A percentile compares a stretch with the other conserved stretches of the same genome.
Evolutionary conservation across 2,113 vertebrate species (phyloP).

Genomic region (Catharus fuscescens): DNA sequence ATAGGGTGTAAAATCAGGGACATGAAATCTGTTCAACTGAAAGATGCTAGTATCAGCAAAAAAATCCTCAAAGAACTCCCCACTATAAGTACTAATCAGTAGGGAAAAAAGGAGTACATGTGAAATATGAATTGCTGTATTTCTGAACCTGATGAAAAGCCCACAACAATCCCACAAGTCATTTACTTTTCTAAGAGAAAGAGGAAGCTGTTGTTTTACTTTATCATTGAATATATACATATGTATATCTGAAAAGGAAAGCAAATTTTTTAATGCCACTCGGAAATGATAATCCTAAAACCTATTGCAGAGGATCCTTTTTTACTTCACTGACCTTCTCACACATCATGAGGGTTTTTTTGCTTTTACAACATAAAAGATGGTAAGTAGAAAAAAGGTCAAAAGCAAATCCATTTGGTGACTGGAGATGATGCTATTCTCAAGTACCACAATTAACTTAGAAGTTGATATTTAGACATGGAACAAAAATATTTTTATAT

Average conservation of each 20-base stretch:
- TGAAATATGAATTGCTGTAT: not conserved
- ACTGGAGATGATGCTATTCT: not conserved
- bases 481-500: not conserved
- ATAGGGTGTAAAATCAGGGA: slow-evolving; percentile 33
- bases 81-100: not conserved
- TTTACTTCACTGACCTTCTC: not conserved
- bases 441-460: not conserved
- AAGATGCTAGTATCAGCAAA: slow-evolving; percentile 24
- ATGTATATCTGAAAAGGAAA: not conserved
- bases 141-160: not conserved
- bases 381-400: slow-evolving; percentile 66
- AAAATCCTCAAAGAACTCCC: not conserved
- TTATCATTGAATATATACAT: not conserved
- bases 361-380: not conserved
- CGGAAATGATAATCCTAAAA: not conserved
- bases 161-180: not conserved
- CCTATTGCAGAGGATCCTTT: not conserved
- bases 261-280: not conserved
- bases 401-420: not conserved
- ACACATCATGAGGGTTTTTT: not conserved
- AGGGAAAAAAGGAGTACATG: not conserved
- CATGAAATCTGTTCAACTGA: slow-evolving; percentile 25
- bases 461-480: not conserved
- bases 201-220: not conserved
- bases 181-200: not conserved